phyloP scores from a whole-genome alignment of 2,113 vertebrate genomes.

The Microcebus griseorufus region DNA sequence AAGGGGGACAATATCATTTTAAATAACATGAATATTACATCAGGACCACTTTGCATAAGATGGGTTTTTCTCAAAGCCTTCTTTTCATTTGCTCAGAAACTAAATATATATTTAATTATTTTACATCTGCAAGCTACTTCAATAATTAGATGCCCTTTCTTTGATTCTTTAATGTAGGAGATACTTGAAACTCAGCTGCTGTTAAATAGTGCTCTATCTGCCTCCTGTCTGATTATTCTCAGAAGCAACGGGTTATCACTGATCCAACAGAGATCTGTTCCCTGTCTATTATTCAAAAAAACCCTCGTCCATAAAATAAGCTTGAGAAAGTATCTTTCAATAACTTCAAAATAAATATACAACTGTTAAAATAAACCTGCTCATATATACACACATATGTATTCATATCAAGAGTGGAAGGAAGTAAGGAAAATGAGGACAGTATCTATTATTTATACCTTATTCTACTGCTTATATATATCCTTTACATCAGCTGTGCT shows the following conservation, averaged over 20 bases:
- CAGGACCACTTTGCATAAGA: not conserved
- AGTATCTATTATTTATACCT: too few relatives aligned
- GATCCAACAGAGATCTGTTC: not conserved
- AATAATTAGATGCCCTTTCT: slow-evolving; percentile 29
- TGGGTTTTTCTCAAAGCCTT: not conserved
- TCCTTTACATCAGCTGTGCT: not conserved
- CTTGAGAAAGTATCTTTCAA: not conserved
- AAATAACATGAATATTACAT: not conserved
- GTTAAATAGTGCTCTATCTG: not conserved
- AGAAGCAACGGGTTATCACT: not conserved
- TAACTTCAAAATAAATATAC: not conserved
- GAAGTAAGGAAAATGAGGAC: not conserved
- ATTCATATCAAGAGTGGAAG: not conserved
- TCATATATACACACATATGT: rapidly evolving
- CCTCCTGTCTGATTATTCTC: not conserved
- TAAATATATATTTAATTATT: not conserved
- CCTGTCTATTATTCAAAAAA: slow-evolving; percentile 13
- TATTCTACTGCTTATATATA: not conserved
- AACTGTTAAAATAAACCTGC: not conserved
- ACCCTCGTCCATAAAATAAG: not conserved
- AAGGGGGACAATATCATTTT: not conserved
- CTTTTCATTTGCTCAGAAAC: not conserved
- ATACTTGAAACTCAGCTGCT: not conserved
- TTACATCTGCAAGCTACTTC: slow-evolving; percentile 7
- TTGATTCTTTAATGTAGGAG: not conserved